These are phyloP conservation scores for Lepidocolaptes lacrymiger DNA, from an alignment of 2,797 vertebrate genomes.

Conservation along the genomic window DNA sequence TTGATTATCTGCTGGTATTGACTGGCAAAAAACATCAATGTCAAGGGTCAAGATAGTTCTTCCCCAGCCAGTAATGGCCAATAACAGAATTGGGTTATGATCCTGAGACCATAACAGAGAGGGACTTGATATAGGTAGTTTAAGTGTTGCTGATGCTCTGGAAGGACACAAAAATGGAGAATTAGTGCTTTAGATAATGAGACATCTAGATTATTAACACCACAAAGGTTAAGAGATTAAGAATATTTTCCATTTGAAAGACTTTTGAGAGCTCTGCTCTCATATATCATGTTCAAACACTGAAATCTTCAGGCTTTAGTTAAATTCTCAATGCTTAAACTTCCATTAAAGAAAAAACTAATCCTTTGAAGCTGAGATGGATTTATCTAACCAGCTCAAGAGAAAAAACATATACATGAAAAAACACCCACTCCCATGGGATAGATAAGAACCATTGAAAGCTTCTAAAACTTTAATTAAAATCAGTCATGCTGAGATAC, in stretches of 20 bases:
- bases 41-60: not conserved
- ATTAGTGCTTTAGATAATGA: not conserved
- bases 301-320: not conserved
- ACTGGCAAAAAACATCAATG: not conserved
- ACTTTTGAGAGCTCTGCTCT: not conserved
- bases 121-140: not conserved
- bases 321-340: not conserved
- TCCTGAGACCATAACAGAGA: not conserved
- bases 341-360: not conserved
- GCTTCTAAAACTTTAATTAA: not conserved
- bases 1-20: not conserved
- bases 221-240: not conserved
- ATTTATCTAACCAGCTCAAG: not conserved
- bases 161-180: not conserved
- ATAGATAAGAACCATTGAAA: not conserved
- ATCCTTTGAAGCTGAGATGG: not conserved
- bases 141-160: not conserved
- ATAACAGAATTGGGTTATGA: not conserved
- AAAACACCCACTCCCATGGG: not conserved
- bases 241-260: not conserved
- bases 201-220: not conserved
- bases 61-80: not conserved
- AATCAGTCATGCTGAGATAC: not conserved
- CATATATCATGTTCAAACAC: not conserved
- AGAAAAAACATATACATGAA: not conserved